These are phyloP conservation scores for Nineta flava DNA, from an alignment of 2,888 invertebrate species.

Conservation along the genomic window DNA sequence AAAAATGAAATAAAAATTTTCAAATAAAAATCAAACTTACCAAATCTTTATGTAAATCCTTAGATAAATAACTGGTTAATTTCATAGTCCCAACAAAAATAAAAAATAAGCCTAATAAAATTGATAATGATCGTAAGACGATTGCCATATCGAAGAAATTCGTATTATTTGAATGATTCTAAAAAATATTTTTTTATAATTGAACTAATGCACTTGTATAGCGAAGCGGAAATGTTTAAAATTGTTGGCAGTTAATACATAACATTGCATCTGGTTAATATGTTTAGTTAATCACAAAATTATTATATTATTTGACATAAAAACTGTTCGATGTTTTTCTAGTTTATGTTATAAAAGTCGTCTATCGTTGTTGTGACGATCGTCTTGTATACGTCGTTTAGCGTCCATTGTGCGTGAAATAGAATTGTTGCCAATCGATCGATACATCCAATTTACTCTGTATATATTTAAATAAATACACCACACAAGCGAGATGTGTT, in stretches of 20 bases:
- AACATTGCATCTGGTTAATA: no score
- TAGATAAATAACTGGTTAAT: conserved; percentile 77
- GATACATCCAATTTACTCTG: neutral
- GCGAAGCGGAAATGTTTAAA: no score
- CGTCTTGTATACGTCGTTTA: no score
- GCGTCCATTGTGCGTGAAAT: neutral
- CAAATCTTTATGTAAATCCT: conserved; percentile 92
- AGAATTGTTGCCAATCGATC: neutral
- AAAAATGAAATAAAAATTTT: neutral
- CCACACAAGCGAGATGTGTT: neutral
- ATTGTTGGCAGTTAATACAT: no score
- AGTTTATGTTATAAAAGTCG: no score
- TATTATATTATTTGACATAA: no score
- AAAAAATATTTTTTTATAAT: neutral
- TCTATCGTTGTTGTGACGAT: no score
- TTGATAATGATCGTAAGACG: conserved; percentile 78
- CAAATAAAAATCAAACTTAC: conserved; percentile 37
- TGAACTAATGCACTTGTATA: neutral
- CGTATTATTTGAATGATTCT: neutral
- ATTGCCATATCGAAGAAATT: conserved; percentile 38
- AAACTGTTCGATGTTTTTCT: no score
- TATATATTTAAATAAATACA: neutral
- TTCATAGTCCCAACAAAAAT: conserved; percentile 90
- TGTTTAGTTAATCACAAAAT: no score
- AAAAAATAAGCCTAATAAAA: conserved; percentile 86